Evolutionary conservation across 2,113 vertebrate species (phyloP).

Genomic region (Stegostoma tigrinum): DNA sequence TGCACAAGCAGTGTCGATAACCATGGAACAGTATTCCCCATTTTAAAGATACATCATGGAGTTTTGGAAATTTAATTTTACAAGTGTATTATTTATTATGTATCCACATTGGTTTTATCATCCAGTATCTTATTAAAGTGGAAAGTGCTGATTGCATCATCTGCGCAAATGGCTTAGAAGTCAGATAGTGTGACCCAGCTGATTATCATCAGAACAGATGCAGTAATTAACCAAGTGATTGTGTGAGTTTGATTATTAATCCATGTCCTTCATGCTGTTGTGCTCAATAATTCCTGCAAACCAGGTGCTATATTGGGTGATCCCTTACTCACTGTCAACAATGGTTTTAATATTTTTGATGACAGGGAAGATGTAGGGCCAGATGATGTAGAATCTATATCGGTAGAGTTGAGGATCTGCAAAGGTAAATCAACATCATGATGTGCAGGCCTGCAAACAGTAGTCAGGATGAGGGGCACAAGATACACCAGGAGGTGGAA

Average conservation of each 20-base stretch:
- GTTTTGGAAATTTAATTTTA: not conserved
- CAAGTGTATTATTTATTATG: not conserved
- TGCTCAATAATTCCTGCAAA: not conserved
- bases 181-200: not conserved
- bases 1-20: not conserved
- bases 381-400: no score
- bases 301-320: not conserved
- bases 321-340: not conserved
- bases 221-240: not conserved
- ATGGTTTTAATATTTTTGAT: not conserved
- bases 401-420: no score
- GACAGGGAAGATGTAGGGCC: not conserved
- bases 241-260: not conserved
- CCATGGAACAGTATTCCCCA: not conserved
- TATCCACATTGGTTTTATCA: not conserved
- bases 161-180: not conserved
- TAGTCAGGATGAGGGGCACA: no score
- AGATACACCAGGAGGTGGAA: no score
- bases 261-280: not conserved
- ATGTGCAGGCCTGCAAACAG: no score
- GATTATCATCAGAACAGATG: not conserved
- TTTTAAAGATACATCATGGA: slow-evolving; percentile 13
- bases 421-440: no score
- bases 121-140: not conserved
- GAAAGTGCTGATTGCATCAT: not conserved